These are phyloP conservation scores for Cygnus buccinator DNA, from an alignment of 2,113 vertebrate genomes.

Conservation along the genomic window DNA sequence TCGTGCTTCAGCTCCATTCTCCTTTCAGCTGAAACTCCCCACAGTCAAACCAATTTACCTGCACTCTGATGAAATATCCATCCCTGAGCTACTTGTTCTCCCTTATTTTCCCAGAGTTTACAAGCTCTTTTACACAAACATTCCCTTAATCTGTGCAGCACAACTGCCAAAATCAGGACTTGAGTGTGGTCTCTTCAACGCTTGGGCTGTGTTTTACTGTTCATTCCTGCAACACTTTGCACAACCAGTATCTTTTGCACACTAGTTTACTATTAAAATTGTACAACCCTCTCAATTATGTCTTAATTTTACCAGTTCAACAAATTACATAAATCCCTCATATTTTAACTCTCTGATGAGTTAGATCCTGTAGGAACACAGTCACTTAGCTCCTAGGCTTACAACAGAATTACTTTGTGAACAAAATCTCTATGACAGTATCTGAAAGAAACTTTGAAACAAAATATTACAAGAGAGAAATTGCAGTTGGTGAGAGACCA, in stretches of 20 bases:
- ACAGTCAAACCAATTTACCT: neutral
- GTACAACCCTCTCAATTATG: neutral
- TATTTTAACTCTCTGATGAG: neutral
- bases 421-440: neutral
- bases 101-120: neutral
- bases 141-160: neutral
- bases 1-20: neutral
- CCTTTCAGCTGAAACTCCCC: neutral
- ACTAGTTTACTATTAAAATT: neutral
- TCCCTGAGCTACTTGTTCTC: neutral
- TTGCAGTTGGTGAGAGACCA: slow-evolving; percentile 41
- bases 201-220: neutral
- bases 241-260: neutral
- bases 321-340: neutral
- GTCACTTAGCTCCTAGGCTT: neutral
- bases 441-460: slow-evolving; percentile 40
- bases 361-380: neutral
- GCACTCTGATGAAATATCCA: neutral
- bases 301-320: neutral
- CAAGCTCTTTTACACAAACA: neutral
- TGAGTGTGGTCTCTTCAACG: neutral
- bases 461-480: slow-evolving; percentile 36
- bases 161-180: neutral
- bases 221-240: neutral
- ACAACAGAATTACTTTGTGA: neutral